Base-by-base conservation (phyloP, 2,113 vertebrate genomes). In the Smithornis capensis region DNA sequence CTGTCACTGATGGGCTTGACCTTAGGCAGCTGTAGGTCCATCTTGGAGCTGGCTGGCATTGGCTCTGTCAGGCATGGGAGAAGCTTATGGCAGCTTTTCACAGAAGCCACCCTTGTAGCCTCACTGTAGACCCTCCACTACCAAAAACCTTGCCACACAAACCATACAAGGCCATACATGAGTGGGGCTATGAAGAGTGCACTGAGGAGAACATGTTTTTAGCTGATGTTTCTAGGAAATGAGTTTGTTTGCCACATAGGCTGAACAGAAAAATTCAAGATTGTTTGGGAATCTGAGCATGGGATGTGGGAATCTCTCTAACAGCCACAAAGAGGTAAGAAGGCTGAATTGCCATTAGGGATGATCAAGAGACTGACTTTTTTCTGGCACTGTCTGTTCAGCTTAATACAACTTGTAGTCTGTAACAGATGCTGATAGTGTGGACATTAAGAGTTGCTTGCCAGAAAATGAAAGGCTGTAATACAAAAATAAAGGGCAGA, bases 11-110 rank as follows among this genome's bases (percentile, higher is more conserved):
- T 5, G 6, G 38, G 38, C 21, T 63, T 0, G 0, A n/a, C 28
- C 47, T 55, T 53, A 57, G 33, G 27, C 9, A 63, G 38, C 9
- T 55, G 33, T 14, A 55, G 40, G 8, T 45, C 57, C 23, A 8
- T 7, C n/a, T 38, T 10, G 50, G 40, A 55, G n/a, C 14, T 0
- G 1, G 47, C 33, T 6, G 8, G 17, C 22, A 22, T n/a, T 12
- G 28, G 4, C 14, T 64, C n/a, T 28, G n/a, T 23, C n/a, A 65
- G n/a, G 40, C 9, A 28, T 2, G 1, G 28, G n/a, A 12, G 11
- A 47, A 28, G 6, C 28, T 74, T 65, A 35, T 29, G 23, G 19
- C 12, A 23, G 3, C 27, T 37, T 53, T 23, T 28, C 42, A 29
- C 50, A 49, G 23, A 47, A 10, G 12, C 7, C 14, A 19, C 4